These are phyloP conservation scores for Orthonyx spaldingii DNA, from an alignment of 2,113 vertebrate genomes.

Conservation along the genomic window DNA sequence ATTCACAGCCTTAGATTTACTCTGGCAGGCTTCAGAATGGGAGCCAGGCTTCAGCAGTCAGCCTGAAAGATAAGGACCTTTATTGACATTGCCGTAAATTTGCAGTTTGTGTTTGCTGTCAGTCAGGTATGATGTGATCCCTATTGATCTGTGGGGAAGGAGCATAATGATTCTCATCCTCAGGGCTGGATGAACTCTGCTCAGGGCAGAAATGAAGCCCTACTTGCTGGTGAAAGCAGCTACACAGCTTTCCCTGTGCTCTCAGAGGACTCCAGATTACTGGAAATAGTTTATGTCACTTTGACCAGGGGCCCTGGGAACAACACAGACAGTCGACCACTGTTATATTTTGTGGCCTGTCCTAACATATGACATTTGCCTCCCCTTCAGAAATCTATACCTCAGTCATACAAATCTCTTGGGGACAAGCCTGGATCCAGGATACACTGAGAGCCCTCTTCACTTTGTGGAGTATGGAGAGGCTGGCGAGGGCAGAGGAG, in stretches of 20 bases:
- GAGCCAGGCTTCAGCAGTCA: neutral
- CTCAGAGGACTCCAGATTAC: neutral
- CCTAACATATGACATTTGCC: slow-evolving; percentile 46
- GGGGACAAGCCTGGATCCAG: slow-evolving; percentile 23
- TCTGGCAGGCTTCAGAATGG: neutral
- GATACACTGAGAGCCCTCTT: slow-evolving; percentile 16
- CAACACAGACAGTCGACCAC: neutral
- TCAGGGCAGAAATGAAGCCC: neutral
- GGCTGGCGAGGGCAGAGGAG: slow-evolving; percentile 24
- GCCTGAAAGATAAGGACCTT: neutral
- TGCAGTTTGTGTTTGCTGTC: neutral
- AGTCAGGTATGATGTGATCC: neutral
- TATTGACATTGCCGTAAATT: neutral
- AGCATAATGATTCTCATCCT: neutral
- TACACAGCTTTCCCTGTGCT: neutral
- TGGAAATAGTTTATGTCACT: neutral
- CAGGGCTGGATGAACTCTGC: neutral
- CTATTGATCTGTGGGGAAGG: neutral
- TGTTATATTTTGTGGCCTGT: slow-evolving; percentile 12
- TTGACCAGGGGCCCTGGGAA: neutral
- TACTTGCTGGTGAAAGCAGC: neutral
- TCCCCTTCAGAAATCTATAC: slow-evolving; percentile 49
- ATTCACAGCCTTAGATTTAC: slow-evolving; percentile 9
- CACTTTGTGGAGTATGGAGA: slow-evolving; percentile 27
- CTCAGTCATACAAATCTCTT: slow-evolving; percentile 27